These are phyloP conservation scores for Melanerpes aurifrons DNA, from an alignment of 2,113 vertebrate species.

Conservation along the genomic window DNA sequence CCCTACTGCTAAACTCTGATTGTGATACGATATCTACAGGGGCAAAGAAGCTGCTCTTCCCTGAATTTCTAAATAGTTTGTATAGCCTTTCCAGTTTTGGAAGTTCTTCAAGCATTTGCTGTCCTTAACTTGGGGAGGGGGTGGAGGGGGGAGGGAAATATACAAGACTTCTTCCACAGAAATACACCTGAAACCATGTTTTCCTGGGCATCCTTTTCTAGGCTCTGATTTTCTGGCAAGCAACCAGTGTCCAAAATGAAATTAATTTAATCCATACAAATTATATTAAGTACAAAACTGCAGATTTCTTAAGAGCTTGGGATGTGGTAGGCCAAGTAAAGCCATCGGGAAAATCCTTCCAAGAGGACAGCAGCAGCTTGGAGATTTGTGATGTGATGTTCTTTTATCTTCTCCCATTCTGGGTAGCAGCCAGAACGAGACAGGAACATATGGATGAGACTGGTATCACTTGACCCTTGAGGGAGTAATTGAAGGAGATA, in stretches of 20 bases:
- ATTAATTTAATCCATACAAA: background rate
- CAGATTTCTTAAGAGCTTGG: background rate
- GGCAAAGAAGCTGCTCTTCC: background rate
- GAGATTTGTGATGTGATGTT: background rate
- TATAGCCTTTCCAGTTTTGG: background rate
- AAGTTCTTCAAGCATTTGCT: background rate
- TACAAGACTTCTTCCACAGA: background rate
- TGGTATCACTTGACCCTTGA: background rate
- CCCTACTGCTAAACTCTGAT: background rate
- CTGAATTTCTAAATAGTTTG: background rate
- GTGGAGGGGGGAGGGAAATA: too few species aligned
- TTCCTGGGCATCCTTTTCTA: background rate
- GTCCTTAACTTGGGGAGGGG: background rate
- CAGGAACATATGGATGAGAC: background rate
- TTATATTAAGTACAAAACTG: background rate
- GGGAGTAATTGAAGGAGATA: background rate
- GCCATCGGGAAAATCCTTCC: background rate
- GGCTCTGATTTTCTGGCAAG: background rate
- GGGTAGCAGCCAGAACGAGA: background rate
- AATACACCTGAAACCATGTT: accelerated
- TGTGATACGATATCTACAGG: background rate
- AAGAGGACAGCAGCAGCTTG: accelerated
- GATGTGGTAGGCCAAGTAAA: background rate
- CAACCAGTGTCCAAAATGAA: background rate
- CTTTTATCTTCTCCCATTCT: background rate